Evolutionary conservation across 2,113 vertebrate species (phyloP).

Genomic region (Odocoileus hemionus): DNA sequence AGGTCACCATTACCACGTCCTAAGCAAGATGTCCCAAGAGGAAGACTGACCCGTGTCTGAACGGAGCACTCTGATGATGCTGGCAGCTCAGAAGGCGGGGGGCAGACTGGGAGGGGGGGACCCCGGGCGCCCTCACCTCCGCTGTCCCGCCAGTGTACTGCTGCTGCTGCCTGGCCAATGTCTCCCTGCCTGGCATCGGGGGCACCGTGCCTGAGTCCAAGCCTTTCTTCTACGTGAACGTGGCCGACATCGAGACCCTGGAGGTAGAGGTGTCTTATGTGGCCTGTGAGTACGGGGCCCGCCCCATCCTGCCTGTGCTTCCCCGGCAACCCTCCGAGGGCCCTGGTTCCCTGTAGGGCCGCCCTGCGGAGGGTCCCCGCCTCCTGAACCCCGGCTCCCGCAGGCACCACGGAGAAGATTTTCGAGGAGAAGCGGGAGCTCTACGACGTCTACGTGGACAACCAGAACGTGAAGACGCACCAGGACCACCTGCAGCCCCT

Average conservation of each 20-base stretch:
- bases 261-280: constrained; percentile 95
- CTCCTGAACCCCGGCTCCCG: not conserved
- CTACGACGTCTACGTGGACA: constrained; percentile 96
- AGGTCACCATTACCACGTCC: not conserved
- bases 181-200: constrained; percentile 93
- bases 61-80: not conserved
- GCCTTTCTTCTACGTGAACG: constrained; percentile 97
- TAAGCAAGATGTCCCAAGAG: not conserved
- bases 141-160: constrained; percentile 88
- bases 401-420: constrained; percentile 98
- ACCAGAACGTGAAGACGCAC: constrained; percentile 99
- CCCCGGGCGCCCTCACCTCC: not conserved
- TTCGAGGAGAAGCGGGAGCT: constrained; percentile 96
- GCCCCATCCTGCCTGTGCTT: rapidly evolving
- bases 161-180: constrained; percentile 96
- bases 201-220: constrained; percentile 92
- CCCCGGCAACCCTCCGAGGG: not conserved
- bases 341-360: not conserved
- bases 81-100: not conserved
- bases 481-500: constrained; percentile 89
- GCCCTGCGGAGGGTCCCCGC: not conserved
- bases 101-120: rapidly evolving
- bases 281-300: constrained; percentile 89
- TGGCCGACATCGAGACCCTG: constrained; percentile 94
- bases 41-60: not conserved